These are phyloP conservation scores for Mylabris phalerata DNA, from an alignment of 1,140 invertebrate species.

Conservation along the genomic window DNA sequence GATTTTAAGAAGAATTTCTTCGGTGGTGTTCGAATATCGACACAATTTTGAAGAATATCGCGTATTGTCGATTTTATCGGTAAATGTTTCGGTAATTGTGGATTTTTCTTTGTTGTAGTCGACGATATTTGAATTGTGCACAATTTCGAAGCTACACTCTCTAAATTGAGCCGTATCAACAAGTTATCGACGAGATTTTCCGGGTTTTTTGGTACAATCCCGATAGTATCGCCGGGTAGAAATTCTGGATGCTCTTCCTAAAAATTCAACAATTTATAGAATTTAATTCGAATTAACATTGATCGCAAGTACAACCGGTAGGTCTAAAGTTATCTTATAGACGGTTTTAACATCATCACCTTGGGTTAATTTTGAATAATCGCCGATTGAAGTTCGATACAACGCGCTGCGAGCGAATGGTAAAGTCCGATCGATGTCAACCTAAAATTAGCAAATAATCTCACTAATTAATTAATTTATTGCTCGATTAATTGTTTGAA, in stretches of 20 bases:
- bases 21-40: constrained; percentile 43
- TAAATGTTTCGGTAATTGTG: constrained; percentile 41
- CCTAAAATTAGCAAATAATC: background rate
- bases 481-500: too few relatives aligned
- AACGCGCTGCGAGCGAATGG: constrained; percentile 26
- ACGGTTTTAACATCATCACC: constrained; percentile 29
- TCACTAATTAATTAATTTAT: background rate
- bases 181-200: constrained; percentile 26
- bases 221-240: constrained; percentile 35
- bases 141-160: constrained; percentile 11
- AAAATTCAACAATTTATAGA: constrained; percentile 10
- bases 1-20: constrained; percentile 44
- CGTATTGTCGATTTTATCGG: constrained; percentile 40
- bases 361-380: constrained; percentile 19
- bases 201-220: constrained; percentile 30
- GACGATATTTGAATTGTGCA: constrained; percentile 10
- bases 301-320: constrained; percentile 9
- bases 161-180: constrained; percentile 23
- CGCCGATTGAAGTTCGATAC: constrained; percentile 14
- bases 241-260: constrained; percentile 21
- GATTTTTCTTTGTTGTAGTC: constrained; percentile 24
- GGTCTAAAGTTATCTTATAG: constrained; percentile 22
- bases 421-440: constrained; percentile 5
- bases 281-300: background rate
- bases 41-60: constrained; percentile 40